Conservation (phyloP, 2,888 invertebrate genomes). For the Plusia festucae region DNA sequence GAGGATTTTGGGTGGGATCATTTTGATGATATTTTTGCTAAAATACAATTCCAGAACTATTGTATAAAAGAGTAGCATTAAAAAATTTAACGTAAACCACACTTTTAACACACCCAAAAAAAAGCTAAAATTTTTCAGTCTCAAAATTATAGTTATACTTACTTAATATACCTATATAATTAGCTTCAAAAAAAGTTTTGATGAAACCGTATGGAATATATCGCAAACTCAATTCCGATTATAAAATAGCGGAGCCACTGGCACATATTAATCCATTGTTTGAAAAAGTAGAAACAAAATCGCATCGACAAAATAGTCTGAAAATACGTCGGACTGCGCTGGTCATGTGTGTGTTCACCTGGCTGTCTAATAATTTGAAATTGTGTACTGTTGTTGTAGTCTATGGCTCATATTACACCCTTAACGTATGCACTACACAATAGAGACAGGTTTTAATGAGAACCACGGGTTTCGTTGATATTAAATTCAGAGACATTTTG, state of each 20-base stretch:
- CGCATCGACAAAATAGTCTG: neutral
- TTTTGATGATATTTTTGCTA: no score
- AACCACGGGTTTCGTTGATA: neutral
- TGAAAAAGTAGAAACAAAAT: neutral
- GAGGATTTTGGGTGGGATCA: no score
- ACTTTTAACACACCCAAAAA: no score
- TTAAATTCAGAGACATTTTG: no score
- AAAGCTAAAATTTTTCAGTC: no score
- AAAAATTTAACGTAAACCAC: no score
- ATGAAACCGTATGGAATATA: neutral
- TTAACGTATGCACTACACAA: neutral
- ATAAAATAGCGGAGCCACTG: neutral
- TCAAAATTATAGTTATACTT: no score
- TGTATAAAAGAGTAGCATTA: no score
- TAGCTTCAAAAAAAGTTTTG: no score
- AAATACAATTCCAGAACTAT: no score
- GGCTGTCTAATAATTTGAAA: slow-evolving; percentile 4
- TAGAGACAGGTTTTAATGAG: neutral
- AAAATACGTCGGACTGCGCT: neutral
- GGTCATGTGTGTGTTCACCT: neutral
- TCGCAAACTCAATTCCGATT: neutral
- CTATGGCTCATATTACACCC: neutral
- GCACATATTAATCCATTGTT: neutral
- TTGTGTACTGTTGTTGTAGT: neutral
- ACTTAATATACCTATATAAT: no score